These are phyloP conservation scores for Sisyra nigra DNA, from an alignment of 2,888 invertebrate genomes.

Conservation along the genomic window DNA sequence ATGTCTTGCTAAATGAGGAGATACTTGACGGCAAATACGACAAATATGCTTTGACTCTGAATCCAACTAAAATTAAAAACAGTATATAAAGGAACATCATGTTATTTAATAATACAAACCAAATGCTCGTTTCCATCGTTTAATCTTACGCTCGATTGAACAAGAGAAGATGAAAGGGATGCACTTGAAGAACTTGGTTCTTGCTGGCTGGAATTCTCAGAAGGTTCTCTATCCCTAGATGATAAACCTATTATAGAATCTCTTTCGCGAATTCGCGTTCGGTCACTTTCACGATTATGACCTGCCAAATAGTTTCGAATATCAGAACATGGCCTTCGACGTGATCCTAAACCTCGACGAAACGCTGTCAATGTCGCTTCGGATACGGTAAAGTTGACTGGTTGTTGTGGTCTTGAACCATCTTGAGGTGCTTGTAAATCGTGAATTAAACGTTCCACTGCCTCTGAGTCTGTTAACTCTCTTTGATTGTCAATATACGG, in stretches of 20 bases:
- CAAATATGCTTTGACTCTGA: conserved; percentile 19
- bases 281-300: conserved; percentile 19
- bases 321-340: conserved; percentile 20
- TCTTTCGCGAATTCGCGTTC: conserved; percentile 22
- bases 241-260: conserved; percentile 22
- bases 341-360: conserved; percentile 13
- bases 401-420: conserved; percentile 5
- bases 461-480: conserved; percentile 7
- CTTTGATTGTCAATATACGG: conserved; percentile 25
- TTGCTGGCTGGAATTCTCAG: conserved; percentile 9
- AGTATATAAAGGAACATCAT: background rate
- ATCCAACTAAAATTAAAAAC: background rate
- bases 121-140: no score
- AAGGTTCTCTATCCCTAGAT: conserved; percentile 11
- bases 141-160: background rate
- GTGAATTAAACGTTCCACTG: conserved; percentile 1
- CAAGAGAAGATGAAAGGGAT: background rate
- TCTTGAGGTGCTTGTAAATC: background rate
- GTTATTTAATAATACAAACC: no score
- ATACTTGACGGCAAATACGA: conserved; percentile 29
- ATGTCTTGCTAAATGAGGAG: conserved; percentile 27
- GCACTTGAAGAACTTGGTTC: background rate
- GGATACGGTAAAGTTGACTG: conserved; percentile 11
- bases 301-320: conserved; percentile 22
- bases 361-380: conserved; percentile 11